A percentile compares a stretch with the other conserved stretches of the same genome.
phyloP scores from a whole-genome alignment of 2,113 vertebrate genomes.

The Ardeotis arabs region DNA sequence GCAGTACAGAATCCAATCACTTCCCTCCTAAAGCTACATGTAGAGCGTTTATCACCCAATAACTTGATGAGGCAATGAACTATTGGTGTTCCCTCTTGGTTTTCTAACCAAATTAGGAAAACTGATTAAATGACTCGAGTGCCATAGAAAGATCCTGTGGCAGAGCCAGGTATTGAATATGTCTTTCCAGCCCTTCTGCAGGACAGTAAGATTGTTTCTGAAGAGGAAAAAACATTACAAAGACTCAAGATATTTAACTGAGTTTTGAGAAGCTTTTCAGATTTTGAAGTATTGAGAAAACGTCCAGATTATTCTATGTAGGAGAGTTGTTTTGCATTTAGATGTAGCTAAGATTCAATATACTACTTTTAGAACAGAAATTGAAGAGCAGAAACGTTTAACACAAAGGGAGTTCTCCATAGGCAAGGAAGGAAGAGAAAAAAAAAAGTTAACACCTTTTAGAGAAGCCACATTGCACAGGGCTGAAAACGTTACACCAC shows the following conservation, averaged over 20 bases:
- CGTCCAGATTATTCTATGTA: background rate
- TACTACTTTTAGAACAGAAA: background rate
- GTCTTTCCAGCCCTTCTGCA: background rate
- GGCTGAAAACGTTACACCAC: background rate
- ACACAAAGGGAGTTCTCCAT: background rate
- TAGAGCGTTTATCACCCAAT: background rate
- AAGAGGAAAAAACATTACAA: background rate
- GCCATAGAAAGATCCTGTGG: background rate
- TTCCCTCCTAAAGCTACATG: background rate
- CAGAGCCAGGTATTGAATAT: background rate
- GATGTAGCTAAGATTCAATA: background rate
- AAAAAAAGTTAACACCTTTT: background rate
- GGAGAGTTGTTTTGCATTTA: background rate
- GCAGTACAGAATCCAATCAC: background rate
- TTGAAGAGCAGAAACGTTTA: background rate
- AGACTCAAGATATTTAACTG: background rate
- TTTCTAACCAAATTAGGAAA: background rate
- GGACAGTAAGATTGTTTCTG: background rate
- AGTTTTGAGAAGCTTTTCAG: background rate
- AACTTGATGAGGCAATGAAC: background rate
- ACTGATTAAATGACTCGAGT: fast-evolving
- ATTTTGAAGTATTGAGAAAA: background rate
- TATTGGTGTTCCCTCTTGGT: background rate
- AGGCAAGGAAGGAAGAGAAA: fast-evolving
- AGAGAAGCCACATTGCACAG: background rate